Evolutionary conservation across 2,888 invertebrate genomes (phyloP).

Genomic region (Augiades crinisus): DNA sequence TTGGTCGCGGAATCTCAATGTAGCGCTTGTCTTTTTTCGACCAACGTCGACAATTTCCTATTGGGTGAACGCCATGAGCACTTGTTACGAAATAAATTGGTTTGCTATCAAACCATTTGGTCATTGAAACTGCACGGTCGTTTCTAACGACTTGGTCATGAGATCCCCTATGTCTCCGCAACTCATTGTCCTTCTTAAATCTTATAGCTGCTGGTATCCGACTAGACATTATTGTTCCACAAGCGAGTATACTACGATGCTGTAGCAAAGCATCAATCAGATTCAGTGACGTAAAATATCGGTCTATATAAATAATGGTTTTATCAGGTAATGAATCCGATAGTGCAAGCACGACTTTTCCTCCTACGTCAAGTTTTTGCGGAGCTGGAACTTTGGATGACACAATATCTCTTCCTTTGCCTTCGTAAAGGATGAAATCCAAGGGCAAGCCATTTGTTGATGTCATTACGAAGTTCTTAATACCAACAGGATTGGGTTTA

Average conservation of each 20-base stretch:
- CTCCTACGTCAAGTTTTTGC: neutral
- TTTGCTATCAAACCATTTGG: neutral
- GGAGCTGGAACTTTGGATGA: no score
- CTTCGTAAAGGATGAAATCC: slow-evolving; percentile 16
- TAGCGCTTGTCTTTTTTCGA: neutral
- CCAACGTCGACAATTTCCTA: neutral
- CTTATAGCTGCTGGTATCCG: no score
- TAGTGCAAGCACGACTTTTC: neutral
- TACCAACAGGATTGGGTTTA: slow-evolving; percentile 27
- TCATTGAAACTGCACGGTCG: no score
- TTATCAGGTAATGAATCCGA: neutral
- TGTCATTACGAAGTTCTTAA: slow-evolving; percentile 8
- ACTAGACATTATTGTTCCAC: no score
- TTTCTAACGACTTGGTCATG: neutral
- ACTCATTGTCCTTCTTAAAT: neutral
- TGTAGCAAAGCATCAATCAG: neutral
- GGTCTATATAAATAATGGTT: neutral
- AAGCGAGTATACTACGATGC: neutral
- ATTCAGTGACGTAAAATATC: neutral
- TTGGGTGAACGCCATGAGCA: neutral
- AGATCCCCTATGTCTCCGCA: neutral
- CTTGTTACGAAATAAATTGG: neutral
- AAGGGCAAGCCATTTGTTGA: slow-evolving; percentile 5
- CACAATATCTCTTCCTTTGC: no score
- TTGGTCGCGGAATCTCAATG: neutral